Percentiles rank a stretch among this genome's conserved stretches.
phyloP scores from a whole-genome alignment of 1,140 invertebrate species.

The Platorchestia sp. region DNA sequence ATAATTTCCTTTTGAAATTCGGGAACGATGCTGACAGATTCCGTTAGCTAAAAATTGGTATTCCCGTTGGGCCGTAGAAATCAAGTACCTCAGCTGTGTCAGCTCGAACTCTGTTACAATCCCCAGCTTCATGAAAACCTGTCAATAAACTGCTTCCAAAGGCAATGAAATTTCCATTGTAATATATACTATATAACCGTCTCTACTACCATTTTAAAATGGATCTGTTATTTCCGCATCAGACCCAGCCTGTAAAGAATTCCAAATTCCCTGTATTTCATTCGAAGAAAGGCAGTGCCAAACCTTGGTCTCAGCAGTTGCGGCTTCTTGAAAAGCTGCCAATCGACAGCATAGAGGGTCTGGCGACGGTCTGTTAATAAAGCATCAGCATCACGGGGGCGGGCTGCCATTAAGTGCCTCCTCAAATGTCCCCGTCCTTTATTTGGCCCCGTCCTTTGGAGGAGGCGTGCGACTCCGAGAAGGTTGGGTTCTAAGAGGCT shows the following conservation, averaged over 20 bases:
- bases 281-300: neutral
- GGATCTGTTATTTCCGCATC: neutral
- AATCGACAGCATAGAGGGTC: neutral
- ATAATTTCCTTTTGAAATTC: neutral
- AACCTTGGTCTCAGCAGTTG: neutral
- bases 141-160: neutral
- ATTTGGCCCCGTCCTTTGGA: neutral
- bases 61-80: neutral
- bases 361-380: constrained; percentile 6
- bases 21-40: neutral
- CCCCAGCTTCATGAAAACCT: neutral
- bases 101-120: neutral
- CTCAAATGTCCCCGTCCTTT: neutral
- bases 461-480: too few species aligned
- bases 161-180: neutral
- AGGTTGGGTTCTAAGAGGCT: neutral
- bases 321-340: neutral
- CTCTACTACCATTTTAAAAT: neutral
- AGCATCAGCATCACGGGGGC: neutral
- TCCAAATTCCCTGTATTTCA: neutral
- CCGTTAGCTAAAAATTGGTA: neutral
- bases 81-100: too few species aligned
- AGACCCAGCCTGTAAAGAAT: neutral
- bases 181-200: neutral
- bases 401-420: too few species aligned